Evolutionary conservation across 2,797 vertebrate genomes (phyloP).

Genomic region (Sphaeramia orbicularis): DNA sequence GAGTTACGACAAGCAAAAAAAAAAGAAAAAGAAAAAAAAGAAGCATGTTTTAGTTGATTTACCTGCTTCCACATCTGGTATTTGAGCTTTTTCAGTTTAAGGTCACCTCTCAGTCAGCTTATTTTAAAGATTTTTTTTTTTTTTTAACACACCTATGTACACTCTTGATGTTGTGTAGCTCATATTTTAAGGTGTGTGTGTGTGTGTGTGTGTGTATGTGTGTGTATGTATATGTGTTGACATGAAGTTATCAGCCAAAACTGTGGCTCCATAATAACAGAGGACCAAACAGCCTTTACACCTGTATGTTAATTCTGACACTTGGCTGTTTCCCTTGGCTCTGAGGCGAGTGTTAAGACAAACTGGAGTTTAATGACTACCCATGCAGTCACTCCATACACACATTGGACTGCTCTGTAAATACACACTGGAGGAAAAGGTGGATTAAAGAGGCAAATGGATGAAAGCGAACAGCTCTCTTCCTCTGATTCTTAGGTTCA

Average conservation of each 20-base stretch:
- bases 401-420: constrained; percentile 33
- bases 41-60: constrained; percentile 11
- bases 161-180: constrained; percentile 42
- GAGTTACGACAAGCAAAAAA: constrained; percentile 5
- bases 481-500: background rate
- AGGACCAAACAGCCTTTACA: constrained; percentile 56
- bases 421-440: constrained; percentile 37
- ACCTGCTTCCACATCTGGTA: constrained; percentile 27
- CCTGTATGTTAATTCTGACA: constrained; percentile 75
- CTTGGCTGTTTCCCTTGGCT: constrained; percentile 75
- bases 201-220: no score
- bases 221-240: constrained; percentile 52
- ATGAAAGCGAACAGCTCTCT: constrained; percentile 3
- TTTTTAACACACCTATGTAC: constrained; percentile 11
- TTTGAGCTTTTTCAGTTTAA: constrained; percentile 23
- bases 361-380: constrained; percentile 71
- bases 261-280: constrained; percentile 56
- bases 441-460: constrained; percentile 20
- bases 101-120: constrained; percentile 49
- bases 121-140: constrained; percentile 16
- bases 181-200: constrained; percentile 15
- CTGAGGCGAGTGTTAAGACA: constrained; percentile 70
- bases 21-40: no score
- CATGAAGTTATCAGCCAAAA: constrained; percentile 44
- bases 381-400: constrained; percentile 48